Conservation (phyloP, 2,113 vertebrate genomes). For the Eurystomus gularis region DNA sequence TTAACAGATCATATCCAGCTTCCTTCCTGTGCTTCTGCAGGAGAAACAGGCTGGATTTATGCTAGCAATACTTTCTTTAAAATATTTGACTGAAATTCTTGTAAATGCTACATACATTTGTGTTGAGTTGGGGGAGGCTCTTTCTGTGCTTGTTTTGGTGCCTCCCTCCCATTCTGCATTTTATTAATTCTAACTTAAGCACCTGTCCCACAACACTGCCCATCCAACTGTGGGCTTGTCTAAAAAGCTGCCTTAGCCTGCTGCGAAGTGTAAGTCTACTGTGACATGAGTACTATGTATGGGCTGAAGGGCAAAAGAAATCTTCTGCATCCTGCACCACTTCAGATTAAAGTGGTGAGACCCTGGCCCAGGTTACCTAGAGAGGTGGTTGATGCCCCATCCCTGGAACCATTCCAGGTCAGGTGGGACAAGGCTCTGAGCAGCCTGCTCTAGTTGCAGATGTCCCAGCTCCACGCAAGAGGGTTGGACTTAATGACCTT, state of each 20-base stretch:
- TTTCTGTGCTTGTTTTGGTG: neutral
- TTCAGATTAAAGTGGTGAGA: too few species aligned
- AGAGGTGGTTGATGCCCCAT: neutral
- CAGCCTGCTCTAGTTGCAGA: too few species aligned
- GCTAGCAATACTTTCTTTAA: neutral
- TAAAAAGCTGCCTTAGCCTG: neutral
- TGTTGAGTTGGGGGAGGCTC: neutral
- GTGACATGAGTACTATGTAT: accelerated
- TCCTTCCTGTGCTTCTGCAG: neutral
- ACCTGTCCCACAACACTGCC: neutral
- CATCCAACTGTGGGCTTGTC: neutral
- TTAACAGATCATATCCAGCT: neutral
- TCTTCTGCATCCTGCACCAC: neutral
- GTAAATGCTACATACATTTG: neutral
- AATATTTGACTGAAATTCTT: neutral
- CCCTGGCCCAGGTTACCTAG: neutral
- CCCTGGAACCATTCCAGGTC: neutral
- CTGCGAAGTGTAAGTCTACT: accelerated
- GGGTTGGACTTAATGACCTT: neutral
- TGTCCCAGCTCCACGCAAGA: neutral
- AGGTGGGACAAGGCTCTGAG: too few species aligned
- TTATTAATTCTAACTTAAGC: neutral
- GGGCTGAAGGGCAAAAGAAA: neutral
- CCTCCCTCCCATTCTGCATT: neutral
- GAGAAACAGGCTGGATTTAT: neutral